Evolutionary conservation across 2,888 invertebrate species (phyloP).

Genomic region (Smittia sp.): DNA sequence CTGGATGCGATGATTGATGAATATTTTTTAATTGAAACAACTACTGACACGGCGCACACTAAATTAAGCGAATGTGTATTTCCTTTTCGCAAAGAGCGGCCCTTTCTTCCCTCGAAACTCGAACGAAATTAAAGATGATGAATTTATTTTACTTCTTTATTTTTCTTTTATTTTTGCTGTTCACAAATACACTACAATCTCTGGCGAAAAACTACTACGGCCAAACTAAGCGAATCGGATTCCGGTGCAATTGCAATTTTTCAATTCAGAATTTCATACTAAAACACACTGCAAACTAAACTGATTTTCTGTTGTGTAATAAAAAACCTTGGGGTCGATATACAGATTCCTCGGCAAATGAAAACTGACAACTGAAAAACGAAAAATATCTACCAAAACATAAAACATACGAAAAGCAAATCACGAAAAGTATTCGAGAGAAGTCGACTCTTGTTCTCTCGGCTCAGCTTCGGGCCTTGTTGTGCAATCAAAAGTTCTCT

Average conservation of each 20-base stretch:
- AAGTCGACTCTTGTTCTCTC: neutral
- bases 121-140: slow-evolving; percentile 7
- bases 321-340: slow-evolving; percentile 40
- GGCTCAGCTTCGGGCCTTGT: neutral
- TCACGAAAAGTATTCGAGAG: slow-evolving; percentile 1
- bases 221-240: slow-evolving; percentile 30
- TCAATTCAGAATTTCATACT: slow-evolving; percentile 39
- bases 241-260: slow-evolving; percentile 35
- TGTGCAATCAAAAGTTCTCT: neutral
- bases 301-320: slow-evolving; percentile 40
- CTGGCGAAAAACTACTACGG: slow-evolving; percentile 21
- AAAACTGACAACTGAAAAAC: slow-evolving; percentile 40
- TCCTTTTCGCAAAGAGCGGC: neutral
- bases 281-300: slow-evolving; percentile 41
- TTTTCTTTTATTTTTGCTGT: neutral
- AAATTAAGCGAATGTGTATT: slow-evolving; percentile 19
- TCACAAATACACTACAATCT: slow-evolving; percentile 7
- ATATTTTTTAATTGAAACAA: slow-evolving; percentile 21
- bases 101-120: slow-evolving; percentile 10
- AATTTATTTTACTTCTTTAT: neutral
- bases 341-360: slow-evolving; percentile 41
- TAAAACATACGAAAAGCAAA: slow-evolving; percentile 32
- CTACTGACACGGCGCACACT: slow-evolving; percentile 13
- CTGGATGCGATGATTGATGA: slow-evolving; percentile 16
- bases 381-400: slow-evolving; percentile 41